Percentiles rank a stretch among this genome's conserved stretches.
Conservation (phyloP, 1,140 invertebrate species). For the Procambarus virginalis region DNA sequence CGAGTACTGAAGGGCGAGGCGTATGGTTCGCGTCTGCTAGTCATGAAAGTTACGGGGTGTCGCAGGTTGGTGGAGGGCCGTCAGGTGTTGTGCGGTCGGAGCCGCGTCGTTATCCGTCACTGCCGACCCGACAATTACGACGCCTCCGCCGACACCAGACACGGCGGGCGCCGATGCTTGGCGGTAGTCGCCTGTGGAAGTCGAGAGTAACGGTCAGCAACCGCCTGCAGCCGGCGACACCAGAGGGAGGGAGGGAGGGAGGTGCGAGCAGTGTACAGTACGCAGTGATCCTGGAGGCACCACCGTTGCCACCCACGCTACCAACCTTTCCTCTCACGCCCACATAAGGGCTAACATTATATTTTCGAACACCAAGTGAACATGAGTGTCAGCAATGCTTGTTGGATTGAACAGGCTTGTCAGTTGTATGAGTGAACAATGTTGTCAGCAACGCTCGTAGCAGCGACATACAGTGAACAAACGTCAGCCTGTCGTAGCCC, state of each 20-base stretch:
- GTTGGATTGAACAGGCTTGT: too few species aligned
- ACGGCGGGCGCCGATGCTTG: neutral
- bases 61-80: neutral
- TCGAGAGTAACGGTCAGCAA: neutral
- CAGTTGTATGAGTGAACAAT: too few species aligned
- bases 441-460: too few species aligned
- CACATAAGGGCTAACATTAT: too few species aligned
- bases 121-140: constrained; percentile 31
- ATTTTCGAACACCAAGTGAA: too few species aligned
- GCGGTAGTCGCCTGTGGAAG: neutral
- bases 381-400: too few species aligned
- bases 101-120: constrained; percentile 18
- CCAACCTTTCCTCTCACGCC: too few species aligned
- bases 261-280: neutral
- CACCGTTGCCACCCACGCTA: too few species aligned
- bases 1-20: neutral
- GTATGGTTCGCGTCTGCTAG: neutral
- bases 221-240: neutral
- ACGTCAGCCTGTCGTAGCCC: too few species aligned
- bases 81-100: constrained; percentile 22
- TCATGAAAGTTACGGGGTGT: neutral
- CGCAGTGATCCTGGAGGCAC: neutral
- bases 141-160: constrained; percentile 23
- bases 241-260: neutral
- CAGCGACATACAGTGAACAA: too few species aligned